Evolutionary conservation across 2,797 vertebrate genomes (phyloP), one percentile per base, ranked within the genome.

Genomic region (Oreochromis mossambicus): DNA sequence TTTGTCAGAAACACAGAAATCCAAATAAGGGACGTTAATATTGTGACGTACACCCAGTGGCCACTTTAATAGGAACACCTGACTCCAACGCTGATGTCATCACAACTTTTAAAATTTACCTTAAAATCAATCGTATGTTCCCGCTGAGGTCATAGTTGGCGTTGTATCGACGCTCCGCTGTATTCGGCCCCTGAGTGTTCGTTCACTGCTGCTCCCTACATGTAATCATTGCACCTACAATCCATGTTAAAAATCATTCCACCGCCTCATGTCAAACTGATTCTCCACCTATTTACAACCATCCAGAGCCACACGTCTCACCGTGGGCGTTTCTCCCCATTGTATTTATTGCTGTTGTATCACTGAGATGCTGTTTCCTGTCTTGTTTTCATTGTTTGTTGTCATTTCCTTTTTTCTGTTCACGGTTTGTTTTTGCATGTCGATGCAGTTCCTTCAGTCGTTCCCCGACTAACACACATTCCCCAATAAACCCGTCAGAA

Each of bases 391-490:
- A 54, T 82, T 26, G 32, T 84, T 89, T 86, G 77, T 89, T 54
- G 29, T 82, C 14, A 5, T 75, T 32, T 83, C 48, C 84, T 84
- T 10, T 81, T 94, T 91, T 90, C 84, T 94, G 90, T 77, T 89
- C 82, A 80, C 88, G 91, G 83, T 95, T 77, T 92, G 84, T 86
- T 46, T 73, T 93, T 95, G 96, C 94, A 90, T 95, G 95, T 95
- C 83, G 85, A 68, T 83, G 88, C 83, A n/a, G 26, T 78, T 63
- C 34, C 7, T 21, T 80, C 88, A 76, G 93, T 94, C 89, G 51
- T 29, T 79, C 73, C 86, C 81, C 34, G 75, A 94, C 93, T 94
- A 94, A 93, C 93, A 86, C 84, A 84, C 88, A 79, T 87, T 87
- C 83, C 80, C 73, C 81, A 94, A 93, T 94, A 94, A 95, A 95